Evolutionary conservation across 2,888 invertebrate genomes (phyloP).

Genomic region (Acronicta aceris): DNA sequence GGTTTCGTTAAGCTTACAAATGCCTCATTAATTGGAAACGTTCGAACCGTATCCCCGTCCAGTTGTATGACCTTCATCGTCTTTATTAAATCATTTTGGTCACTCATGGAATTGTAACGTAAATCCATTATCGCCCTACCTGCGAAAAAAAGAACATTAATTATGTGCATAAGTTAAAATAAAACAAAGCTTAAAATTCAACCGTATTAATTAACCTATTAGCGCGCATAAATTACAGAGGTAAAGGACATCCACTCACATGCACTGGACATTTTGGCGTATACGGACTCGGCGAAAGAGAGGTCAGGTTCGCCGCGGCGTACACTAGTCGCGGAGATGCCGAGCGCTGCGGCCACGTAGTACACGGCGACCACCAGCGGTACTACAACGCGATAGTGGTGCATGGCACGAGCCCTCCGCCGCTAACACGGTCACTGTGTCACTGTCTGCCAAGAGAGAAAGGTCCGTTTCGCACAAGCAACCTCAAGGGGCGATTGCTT

Average conservation of each 20-base stretch:
- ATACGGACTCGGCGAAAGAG: conserved; percentile 81
- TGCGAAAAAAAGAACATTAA: conserved; percentile 59
- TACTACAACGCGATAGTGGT: conserved; percentile 67
- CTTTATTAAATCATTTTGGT: conserved; percentile 75
- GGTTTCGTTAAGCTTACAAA: conserved; percentile 74
- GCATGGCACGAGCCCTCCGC: conserved; percentile 80
- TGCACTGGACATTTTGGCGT: conserved; percentile 81
- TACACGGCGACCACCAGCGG: conserved; percentile 65
- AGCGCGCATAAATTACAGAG: conserved; percentile 45
- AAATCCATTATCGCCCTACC: conserved; percentile 85
- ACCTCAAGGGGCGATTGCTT: conserved; percentile 59
- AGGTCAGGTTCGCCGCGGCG: conserved; percentile 64
- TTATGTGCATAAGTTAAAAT: conserved; percentile 2
- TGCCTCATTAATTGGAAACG: conserved; percentile 79
- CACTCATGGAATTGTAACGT: conserved; percentile 71
- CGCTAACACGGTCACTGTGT: conserved; percentile 84
- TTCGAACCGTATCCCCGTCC: conserved; percentile 66
- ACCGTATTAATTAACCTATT: conserved; percentile 16
- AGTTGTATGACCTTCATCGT: conserved; percentile 81
- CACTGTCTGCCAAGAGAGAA: conserved; percentile 84
- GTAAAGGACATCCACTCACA: conserved; percentile 76
- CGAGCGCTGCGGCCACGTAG: conserved; percentile 54
- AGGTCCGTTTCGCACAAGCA: conserved; percentile 72
- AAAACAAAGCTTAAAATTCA: neutral
- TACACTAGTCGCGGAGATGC: conserved; percentile 52